These are phyloP conservation scores for Poeciliopsis occidentalis DNA, from an alignment of 2,113 vertebrate species.

Conservation along the genomic window DNA sequence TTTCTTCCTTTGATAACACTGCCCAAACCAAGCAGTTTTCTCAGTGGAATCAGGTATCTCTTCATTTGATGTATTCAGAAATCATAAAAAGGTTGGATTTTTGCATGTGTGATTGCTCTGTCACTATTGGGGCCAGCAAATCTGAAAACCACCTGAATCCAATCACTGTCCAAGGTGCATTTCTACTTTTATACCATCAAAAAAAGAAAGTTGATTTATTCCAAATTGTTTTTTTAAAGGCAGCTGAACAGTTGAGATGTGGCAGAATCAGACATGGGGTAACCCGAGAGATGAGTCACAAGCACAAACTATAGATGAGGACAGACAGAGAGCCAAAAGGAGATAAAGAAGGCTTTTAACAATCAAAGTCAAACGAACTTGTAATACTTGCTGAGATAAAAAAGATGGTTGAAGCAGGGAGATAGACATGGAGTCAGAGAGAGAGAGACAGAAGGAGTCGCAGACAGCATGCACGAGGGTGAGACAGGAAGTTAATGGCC, in stretches of 20 bases:
- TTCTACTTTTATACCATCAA: background rate
- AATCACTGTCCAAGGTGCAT: too few species aligned
- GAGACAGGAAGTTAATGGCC: conserved; percentile 59
- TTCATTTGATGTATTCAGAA: too few species aligned
- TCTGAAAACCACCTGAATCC: too few species aligned
- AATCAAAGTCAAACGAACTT: conserved; percentile 9
- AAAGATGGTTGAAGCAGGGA: conserved; percentile 4
- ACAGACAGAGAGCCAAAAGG: background rate
- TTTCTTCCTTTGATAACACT: background rate
- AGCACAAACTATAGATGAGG: conserved; percentile 11
- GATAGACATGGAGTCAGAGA: conserved; percentile 18
- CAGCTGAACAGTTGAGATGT: too few species aligned
- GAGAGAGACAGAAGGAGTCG: background rate
- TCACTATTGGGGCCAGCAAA: too few species aligned
- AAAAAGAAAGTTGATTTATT: too few species aligned
- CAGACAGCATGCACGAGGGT: conserved; percentile 3
- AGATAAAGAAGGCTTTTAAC: conserved; percentile 10
- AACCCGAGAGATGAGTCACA: background rate
- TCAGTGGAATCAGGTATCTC: too few species aligned
- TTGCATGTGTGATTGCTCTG: too few species aligned
- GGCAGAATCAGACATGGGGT: background rate
- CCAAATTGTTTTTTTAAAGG: too few species aligned
- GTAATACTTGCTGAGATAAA: conserved; percentile 25
- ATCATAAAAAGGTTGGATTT: too few species aligned
- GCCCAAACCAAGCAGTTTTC: background rate